These are phyloP conservation scores for Nothoprocta pentlandii DNA, from an alignment of 2,113 vertebrate species.

Conservation along the genomic window DNA sequence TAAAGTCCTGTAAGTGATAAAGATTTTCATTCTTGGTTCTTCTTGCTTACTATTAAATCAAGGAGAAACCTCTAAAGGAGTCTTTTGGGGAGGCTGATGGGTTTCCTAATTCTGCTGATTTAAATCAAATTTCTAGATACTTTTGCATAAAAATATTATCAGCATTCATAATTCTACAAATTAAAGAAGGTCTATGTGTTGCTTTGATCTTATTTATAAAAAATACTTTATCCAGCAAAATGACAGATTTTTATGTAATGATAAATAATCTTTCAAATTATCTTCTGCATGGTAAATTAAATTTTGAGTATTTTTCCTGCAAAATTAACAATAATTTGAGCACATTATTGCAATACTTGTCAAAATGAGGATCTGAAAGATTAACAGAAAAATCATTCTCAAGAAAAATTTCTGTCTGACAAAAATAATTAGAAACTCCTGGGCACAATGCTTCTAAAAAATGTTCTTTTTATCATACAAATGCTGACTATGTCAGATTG, in stretches of 20 bases:
- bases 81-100: not conserved
- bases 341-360: not conserved
- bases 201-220: not conserved
- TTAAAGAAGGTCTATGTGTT: not conserved
- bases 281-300: conserved; percentile 24
- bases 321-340: conserved; percentile 22
- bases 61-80: not conserved
- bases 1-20: not conserved
- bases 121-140: not conserved
- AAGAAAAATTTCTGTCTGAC: not conserved
- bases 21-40: not conserved
- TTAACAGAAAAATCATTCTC: not conserved
- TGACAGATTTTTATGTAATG: not conserved
- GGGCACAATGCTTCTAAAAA: not conserved
- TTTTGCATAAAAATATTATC: not conserved
- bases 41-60: not conserved
- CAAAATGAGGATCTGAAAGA: not conserved
- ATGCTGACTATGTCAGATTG: not conserved
- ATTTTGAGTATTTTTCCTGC: not conserved
- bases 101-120: not conserved
- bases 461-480: not conserved
- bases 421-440: not conserved
- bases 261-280: conserved; percentile 11
- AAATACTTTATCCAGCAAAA: not conserved
- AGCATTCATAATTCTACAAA: not conserved